Base-by-base conservation (phyloP, 2,888 invertebrate species). In the Diploptera punctata region DNA sequence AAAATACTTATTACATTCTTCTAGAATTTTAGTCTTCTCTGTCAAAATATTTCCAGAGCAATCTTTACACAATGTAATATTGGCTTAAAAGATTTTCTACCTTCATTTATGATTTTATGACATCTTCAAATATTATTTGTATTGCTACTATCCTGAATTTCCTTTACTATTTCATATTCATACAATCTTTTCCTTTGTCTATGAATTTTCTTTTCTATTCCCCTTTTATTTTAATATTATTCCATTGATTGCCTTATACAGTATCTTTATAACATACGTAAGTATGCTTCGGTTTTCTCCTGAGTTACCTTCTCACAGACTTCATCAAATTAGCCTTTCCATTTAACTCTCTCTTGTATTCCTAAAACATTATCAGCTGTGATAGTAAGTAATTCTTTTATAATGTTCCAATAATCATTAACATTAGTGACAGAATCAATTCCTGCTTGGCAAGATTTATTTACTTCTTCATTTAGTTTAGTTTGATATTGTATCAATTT, bases 381-480 rank as follows among this genome's bases (percentile, higher is more conserved):
- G 47, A 3, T 47, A 4, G n/a, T n/a, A n/a, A 47, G 16, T n/a
- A n/a, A 10, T n/a, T 4, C 18, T 47, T 47, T 47, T 13, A 47
- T 47, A n/a, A n/a, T n/a, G 4, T 47, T n/a, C 47, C 47, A 47
- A 4, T 47, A n/a, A 10, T 47, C 18, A 47, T n/a, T 47, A n/a
- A 47, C 47, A 47, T 47, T n/a, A 4, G 18, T 47, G 7, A n/a
- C 47, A n/a, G 47, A 7, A 47, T 47, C 7, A 4, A 47, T 47
- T 47, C 47, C 47, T n/a, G 7, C 47, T n/a, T 47, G 47, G 3
- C 47, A 13, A 4, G 18, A 13, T 47, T 47, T 47, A 47, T 10
- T n/a, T n/a, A n/a, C n/a, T 47, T n/a, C 47, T 47, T 47, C 47
- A 47, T 47, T n/a, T n/a, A 47, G n/a, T 47, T 47, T 47, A n/a